Conservation (phyloP, 2,888 invertebrate species). For the Ormyrus labotus region DNA sequence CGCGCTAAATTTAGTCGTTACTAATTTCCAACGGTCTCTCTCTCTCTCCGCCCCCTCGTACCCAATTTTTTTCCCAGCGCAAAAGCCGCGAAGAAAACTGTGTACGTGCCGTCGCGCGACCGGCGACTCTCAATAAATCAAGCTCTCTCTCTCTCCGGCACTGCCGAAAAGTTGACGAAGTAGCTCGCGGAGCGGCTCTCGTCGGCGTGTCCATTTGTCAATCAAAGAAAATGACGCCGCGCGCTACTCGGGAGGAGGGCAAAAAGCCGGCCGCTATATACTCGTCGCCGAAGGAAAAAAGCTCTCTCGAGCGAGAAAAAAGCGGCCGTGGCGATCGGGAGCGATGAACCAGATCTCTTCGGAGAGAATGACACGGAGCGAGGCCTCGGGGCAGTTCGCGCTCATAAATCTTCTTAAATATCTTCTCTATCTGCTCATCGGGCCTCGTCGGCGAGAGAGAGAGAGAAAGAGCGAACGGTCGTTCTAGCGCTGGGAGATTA, state of each 20-base stretch:
- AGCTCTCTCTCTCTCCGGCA: background rate
- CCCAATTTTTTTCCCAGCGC: too few species aligned
- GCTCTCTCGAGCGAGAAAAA: background rate
- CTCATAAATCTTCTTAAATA: constrained; percentile 71
- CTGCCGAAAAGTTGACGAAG: constrained; percentile 25
- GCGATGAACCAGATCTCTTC: constrained; percentile 19
- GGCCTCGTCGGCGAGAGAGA: constrained; percentile 42
- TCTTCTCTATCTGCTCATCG: constrained; percentile 69
- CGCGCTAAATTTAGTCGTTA: too few species aligned
- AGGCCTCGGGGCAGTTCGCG: constrained; percentile 51
- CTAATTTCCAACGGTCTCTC: too few species aligned
- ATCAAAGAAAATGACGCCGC: constrained; percentile 34
- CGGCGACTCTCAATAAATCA: constrained; percentile 23
- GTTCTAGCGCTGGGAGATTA: constrained; percentile 20
- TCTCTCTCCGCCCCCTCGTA: too few species aligned
- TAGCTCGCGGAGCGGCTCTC: background rate
- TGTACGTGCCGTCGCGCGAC: too few species aligned
- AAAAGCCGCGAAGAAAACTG: too few species aligned
- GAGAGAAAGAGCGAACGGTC: constrained; percentile 21
- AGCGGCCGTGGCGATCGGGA: too few species aligned
- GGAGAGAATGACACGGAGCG: background rate
- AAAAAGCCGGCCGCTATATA: background rate
- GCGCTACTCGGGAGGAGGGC: background rate
- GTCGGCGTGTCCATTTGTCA: constrained; percentile 44
- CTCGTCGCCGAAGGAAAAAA: background rate